Conservation (phyloP, 2,888 invertebrate genomes). For the Acanthoscelides obtectus region DNA sequence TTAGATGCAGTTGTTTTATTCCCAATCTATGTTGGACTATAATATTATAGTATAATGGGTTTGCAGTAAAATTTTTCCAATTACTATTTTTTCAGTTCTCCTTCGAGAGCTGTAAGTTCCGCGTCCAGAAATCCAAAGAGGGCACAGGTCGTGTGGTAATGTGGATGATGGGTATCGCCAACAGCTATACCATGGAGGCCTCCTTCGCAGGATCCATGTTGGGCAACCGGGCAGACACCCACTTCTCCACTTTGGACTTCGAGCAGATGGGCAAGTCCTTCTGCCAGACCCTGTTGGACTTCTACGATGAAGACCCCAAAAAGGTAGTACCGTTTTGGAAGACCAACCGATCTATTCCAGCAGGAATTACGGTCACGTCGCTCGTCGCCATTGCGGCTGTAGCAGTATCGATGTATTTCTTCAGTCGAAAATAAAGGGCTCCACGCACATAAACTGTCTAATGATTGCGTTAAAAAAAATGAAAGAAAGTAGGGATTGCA, state of each 20-base stretch:
- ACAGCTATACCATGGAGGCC: slow-evolving; percentile 94
- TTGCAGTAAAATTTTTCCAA: too few relatives aligned
- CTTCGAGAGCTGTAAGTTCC: slow-evolving; percentile 90
- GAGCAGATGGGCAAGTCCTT: slow-evolving; percentile 83
- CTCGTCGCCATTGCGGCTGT: background rate
- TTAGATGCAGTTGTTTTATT: too few relatives aligned
- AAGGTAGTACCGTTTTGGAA: slow-evolving; percentile 54
- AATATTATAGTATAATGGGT: too few relatives aligned
- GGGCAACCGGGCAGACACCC: slow-evolving; percentile 75
- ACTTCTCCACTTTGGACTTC: slow-evolving; percentile 75
- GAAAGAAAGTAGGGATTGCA: background rate
- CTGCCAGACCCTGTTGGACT: slow-evolving; percentile 89
- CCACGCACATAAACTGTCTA: background rate
- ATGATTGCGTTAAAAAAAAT: background rate
- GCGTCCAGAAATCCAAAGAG: slow-evolving; percentile 89
- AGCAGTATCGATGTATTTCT: background rate
- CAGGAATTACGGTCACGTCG: background rate
- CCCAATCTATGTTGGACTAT: too few relatives aligned
- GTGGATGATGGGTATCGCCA: slow-evolving; percentile 92
- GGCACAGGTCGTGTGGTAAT: slow-evolving; percentile 92
- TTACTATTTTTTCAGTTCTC: slow-evolving; percentile 64
- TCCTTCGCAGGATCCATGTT: slow-evolving; percentile 88
- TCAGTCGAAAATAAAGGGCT: background rate
- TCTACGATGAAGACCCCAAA: slow-evolving; percentile 79
- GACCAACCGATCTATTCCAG: background rate